Conservation (phyloP, 2,113 vertebrate genomes). For the Indicator maculatus region DNA sequence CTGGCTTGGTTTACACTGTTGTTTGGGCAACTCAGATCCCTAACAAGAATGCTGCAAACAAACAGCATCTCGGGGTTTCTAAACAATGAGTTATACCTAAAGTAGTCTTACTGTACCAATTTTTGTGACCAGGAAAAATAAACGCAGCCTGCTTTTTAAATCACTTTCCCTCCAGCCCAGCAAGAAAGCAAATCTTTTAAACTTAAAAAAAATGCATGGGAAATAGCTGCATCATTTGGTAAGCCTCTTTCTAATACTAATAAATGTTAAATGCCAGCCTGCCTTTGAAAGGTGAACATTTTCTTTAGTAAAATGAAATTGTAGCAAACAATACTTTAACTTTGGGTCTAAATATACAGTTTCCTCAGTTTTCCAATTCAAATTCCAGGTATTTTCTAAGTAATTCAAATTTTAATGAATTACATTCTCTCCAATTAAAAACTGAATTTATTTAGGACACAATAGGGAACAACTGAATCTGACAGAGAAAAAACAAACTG, state of each 20-base stretch:
- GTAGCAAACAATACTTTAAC: background rate
- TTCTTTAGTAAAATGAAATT: background rate
- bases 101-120: background rate
- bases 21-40: conserved; percentile 70
- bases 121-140: conserved; percentile 38
- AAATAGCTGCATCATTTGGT: background rate
- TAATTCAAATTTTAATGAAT: conserved; percentile 24
- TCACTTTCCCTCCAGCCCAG: background rate
- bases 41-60: conserved; percentile 61
- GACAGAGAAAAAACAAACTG: background rate
- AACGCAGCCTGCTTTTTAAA: background rate
- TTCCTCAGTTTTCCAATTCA: background rate
- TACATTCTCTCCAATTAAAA: conserved; percentile 38
- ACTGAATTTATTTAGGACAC: background rate
- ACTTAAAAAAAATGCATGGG: background rate
- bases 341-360: background rate
- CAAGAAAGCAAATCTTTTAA: background rate
- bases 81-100: conserved; percentile 51
- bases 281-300: background rate
- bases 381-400: conserved; percentile 29
- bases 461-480: background rate
- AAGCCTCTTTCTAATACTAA: background rate
- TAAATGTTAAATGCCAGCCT: background rate
- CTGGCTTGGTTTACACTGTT: conserved; percentile 76
- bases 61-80: conserved; percentile 48